Base-by-base conservation (phyloP, 2,888 invertebrate genomes). In the Idaea dimidiata region DNA sequence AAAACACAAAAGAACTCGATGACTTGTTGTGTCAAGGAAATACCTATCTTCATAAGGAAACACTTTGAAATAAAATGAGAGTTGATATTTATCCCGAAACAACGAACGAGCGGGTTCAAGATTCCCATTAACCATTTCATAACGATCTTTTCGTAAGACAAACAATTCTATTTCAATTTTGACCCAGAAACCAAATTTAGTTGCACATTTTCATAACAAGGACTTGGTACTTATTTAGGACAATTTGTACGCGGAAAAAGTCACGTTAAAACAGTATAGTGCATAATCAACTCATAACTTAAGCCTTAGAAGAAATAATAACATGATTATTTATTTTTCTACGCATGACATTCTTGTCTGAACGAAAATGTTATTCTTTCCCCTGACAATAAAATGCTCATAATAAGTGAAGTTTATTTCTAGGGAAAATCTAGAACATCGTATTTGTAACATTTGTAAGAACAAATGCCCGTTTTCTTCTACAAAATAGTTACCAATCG, bases 231-330 rank as follows among this genome's bases (percentile, higher is more conserved):
- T 74, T 78, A 79, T 87, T 86, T 78, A 73, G 76, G 78, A 79
- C 77, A 75, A 87, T 88, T 85, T 81, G 83, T 87, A 87, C 75
- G 82, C 84, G 77, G 73, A 78, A 82, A 74, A 78, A 81, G 79
- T 77, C 75, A 78, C 78, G 75, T 73, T 75, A 76, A n/a, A n/a
- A 84, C 82, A 84, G 83, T 82, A 84, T 84, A 81, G 76, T 79
- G 77, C 79, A 86, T 88, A 89, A 87, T 84, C 78, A 76, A 72
- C 75, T 73, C 85, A 73, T 86, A 87, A 82, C 75, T 86, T 83
- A 83, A 70, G 75, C 60, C 64, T 63, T 56, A 67, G 57, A 58
- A 62, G 64, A 17, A 64, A 57, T 63, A 60, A 55, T 58, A 59
- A 62, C 62, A 61, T 57, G 59, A 63, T 83, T 78, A 74, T 79